Conservation (phyloP, 2,113 vertebrate genomes). For the Apodemus speciosus region DNA sequence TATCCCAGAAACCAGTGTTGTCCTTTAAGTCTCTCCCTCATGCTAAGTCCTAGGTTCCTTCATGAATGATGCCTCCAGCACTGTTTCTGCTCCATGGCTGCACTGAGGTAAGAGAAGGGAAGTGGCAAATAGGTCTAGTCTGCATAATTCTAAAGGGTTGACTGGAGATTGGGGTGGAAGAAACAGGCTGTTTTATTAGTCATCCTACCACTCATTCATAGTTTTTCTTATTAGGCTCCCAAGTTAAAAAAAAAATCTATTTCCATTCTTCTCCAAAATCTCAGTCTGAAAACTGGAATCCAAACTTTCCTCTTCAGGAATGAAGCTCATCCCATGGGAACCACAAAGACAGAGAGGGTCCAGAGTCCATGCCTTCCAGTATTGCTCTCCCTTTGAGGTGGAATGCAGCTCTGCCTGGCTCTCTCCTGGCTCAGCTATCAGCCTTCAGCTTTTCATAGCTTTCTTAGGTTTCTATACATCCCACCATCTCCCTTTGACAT, state of each 20-base stretch:
- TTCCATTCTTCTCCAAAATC: not conserved
- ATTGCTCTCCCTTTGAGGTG: not conserved
- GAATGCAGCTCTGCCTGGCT: not conserved
- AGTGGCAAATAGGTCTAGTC: not conserved
- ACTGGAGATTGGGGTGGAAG: not conserved
- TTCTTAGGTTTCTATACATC: not conserved
- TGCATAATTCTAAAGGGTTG: not conserved
- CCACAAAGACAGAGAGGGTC: not conserved
- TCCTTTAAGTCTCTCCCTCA: not conserved
- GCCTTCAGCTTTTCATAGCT: not conserved
- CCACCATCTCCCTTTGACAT: not conserved
- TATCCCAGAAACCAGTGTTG: not conserved
- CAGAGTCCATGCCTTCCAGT: not conserved
- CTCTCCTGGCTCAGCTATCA: not conserved
- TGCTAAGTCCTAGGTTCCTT: not conserved
- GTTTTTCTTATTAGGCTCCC: not conserved
- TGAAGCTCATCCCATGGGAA: not conserved
- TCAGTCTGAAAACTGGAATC: not conserved
- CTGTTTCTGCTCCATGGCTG: not conserved
- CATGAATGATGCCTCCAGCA: not conserved
- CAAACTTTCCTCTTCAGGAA: not conserved
- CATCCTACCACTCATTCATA: not conserved
- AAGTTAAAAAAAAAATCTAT: not conserved
- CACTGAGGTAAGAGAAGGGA: slow-evolving; percentile 39
- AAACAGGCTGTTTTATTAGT: not conserved